These are phyloP conservation scores for Leptopilina myrica DNA, from an alignment of 2,888 invertebrate genomes.

Conservation along the genomic window DNA sequence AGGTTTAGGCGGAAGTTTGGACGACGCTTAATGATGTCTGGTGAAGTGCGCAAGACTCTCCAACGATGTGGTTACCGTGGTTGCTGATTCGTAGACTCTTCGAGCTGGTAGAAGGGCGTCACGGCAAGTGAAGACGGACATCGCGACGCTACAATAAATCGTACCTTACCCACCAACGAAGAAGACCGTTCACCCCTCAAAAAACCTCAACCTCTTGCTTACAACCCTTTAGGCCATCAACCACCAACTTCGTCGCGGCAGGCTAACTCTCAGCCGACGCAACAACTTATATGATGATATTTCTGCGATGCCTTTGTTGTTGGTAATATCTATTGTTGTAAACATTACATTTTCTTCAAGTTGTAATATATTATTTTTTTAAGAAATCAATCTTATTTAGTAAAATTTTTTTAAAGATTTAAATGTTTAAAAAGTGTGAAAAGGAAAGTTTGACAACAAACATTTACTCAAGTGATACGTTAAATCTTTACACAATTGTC, in stretches of 20 bases:
- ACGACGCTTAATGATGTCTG: slow-evolving; percentile 42
- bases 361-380: too few species aligned
- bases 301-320: slow-evolving; percentile 41
- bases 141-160: slow-evolving; percentile 76
- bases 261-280: slow-evolving; percentile 70
- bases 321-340: background rate
- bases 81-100: slow-evolving; percentile 60
- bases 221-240: slow-evolving; percentile 54
- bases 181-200: slow-evolving; percentile 64
- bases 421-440: too few species aligned
- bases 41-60: slow-evolving; percentile 50
- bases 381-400: too few species aligned
- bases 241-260: slow-evolving; percentile 66
- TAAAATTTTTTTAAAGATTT: too few species aligned
- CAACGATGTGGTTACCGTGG: slow-evolving; percentile 58
- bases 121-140: slow-evolving; percentile 77
- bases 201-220: slow-evolving; percentile 40
- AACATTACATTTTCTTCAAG: background rate
- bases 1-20: slow-evolving; percentile 31
- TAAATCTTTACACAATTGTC: too few species aligned
- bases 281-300: slow-evolving; percentile 74
- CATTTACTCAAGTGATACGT: too few species aligned
- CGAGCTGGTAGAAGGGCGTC: slow-evolving; percentile 73
- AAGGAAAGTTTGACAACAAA: too few species aligned
- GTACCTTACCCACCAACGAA: slow-evolving; percentile 73